These are phyloP conservation scores for Eudasyphora cyanicolor DNA, from an alignment of 2,888 invertebrate species.

Conservation along the genomic window DNA sequence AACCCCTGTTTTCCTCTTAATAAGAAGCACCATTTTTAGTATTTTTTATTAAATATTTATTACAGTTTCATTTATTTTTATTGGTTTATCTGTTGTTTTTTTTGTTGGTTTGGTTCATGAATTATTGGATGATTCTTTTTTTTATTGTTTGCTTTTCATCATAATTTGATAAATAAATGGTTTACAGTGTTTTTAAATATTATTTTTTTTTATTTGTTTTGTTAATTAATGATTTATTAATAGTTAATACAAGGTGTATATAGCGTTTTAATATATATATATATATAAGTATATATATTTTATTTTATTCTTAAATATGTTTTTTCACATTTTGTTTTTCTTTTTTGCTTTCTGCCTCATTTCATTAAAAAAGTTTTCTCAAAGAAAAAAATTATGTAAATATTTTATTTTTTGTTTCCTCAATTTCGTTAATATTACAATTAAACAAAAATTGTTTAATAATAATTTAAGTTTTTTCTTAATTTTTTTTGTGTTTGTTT, in stretches of 20 bases:
- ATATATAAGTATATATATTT: too few species aligned
- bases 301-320: slow-evolving; percentile 48
- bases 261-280: slow-evolving; percentile 55
- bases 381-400: slow-evolving; percentile 58
- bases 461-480: slow-evolving; percentile 33
- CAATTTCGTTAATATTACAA: slow-evolving; percentile 25
- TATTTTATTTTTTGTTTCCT: slow-evolving; percentile 50
- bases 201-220: slow-evolving; percentile 42
- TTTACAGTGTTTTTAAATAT: slow-evolving; percentile 51
- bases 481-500: background rate
- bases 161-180: slow-evolving; percentile 59
- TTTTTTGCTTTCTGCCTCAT: background rate
- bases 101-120: slow-evolving; percentile 25
- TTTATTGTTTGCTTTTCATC: slow-evolving; percentile 50
- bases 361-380: slow-evolving; percentile 45
- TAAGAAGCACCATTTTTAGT: slow-evolving; percentile 14
- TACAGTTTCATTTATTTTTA: slow-evolving; percentile 59
- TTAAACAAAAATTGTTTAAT: slow-evolving; percentile 64
- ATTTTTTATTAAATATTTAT: slow-evolving; percentile 65
- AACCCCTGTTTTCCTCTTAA: too few species aligned
- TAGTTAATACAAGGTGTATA: slow-evolving; percentile 65
- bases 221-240: slow-evolving; percentile 41
- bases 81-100: slow-evolving; percentile 34
- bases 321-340: slow-evolving; percentile 41
- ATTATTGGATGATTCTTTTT: slow-evolving; percentile 32